These are phyloP conservation scores for Antedon mediterranea DNA, from an alignment of 53 echinoderm and acorn worm species.

Conservation along the genomic window DNA sequence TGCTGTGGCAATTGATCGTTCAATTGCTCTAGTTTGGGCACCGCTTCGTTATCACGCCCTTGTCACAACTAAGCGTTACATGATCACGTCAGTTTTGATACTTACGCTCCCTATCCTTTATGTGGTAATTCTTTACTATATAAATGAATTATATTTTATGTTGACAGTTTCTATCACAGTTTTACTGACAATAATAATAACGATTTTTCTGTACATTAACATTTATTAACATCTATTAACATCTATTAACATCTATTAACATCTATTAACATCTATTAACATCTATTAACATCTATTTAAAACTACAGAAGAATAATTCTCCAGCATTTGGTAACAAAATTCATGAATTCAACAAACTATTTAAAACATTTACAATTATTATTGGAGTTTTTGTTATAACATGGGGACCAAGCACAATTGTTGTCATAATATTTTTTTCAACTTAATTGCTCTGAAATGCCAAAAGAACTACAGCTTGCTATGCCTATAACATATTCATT, in stretches of 20 bases:
- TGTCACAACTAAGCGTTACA: background rate
- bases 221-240: background rate
- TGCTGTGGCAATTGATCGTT: background rate
- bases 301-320: background rate
- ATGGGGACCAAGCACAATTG: background rate
- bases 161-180: background rate
- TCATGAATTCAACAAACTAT: background rate
- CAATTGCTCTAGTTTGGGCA: background rate
- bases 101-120: background rate
- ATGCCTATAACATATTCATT: background rate
- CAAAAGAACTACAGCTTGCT: background rate
- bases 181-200: background rate
- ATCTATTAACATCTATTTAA: background rate
- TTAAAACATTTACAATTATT: background rate
- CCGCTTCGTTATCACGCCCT: background rate
- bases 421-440: background rate
- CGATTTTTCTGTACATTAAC: background rate
- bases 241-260: too few relatives aligned
- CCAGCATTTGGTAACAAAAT: background rate
- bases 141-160: background rate
- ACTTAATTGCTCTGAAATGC: background rate
- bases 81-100: background rate
- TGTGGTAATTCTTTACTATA: background rate
- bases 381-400: background rate
- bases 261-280: too few relatives aligned